Conservation (phyloP, 2,113 vertebrate species). For the Hiodon tergisus region DNA sequence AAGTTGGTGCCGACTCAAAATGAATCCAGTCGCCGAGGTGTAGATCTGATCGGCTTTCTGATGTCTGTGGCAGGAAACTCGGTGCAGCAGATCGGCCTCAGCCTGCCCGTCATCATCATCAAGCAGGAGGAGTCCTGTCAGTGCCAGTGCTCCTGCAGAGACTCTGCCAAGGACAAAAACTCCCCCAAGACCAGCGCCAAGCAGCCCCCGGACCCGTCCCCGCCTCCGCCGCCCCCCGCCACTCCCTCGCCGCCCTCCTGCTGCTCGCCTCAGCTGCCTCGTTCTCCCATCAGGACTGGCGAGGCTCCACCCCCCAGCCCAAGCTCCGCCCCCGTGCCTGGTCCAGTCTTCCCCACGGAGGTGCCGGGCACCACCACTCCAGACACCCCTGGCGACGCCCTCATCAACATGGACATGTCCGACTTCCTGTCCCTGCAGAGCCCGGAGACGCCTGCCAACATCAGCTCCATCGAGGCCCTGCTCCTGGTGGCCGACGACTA, state of each 20-base stretch:
- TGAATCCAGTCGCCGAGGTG: no score
- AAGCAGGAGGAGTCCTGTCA: conserved; percentile 98
- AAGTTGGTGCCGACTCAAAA: no score
- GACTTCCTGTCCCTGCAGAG: conserved; percentile 87
- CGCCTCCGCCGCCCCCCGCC: conserved; percentile 31
- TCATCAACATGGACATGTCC: conserved; percentile 84
- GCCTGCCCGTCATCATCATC: conserved; percentile 97
- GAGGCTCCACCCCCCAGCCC: conserved; percentile 44
- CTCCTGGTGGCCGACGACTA: conserved; percentile 81
- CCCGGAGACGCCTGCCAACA: conserved; percentile 69
- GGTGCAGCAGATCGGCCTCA: conserved; percentile 95
- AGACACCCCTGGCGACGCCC: conserved; percentile 61
- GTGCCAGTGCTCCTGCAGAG: conserved; percentile 94
- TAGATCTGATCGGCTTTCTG: neutral
- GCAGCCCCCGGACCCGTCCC: conserved; percentile 45
- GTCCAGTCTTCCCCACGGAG: conserved; percentile 43
- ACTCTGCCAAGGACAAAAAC: conserved; percentile 76
- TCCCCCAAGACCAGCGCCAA: conserved; percentile 56
- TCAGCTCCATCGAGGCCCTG: conserved; percentile 77
- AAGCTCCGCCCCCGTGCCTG: conserved; percentile 16
- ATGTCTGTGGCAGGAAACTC: conserved; percentile 68
- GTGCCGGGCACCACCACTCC: conserved; percentile 38
- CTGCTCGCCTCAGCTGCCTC: neutral
- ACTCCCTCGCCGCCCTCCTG: conserved; percentile 34
- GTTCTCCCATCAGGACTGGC: conserved; percentile 21